Conservation (phyloP, 2,888 invertebrate species). For the Dione juno region DNA sequence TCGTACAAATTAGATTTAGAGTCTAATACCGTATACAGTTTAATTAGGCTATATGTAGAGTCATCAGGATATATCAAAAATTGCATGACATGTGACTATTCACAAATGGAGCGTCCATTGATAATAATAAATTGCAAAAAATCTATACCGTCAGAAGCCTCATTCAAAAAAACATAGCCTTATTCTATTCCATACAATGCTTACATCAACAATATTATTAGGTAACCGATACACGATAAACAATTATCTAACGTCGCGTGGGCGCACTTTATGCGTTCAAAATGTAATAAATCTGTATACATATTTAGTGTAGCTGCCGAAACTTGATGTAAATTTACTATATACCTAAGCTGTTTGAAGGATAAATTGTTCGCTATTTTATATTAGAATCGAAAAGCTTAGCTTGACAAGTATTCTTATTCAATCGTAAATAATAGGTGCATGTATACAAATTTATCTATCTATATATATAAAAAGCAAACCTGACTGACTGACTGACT, state of each 20-base stretch:
- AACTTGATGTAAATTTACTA: slow-evolving; percentile 26
- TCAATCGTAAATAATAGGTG: not conserved
- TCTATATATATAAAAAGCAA: no score
- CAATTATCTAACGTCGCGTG: slow-evolving; percentile 42
- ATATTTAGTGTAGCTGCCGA: slow-evolving; percentile 36
- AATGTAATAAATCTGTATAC: slow-evolving; percentile 30
- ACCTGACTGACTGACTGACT: no score
- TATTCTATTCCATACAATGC: slow-evolving; percentile 27
- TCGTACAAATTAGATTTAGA: not conserved
- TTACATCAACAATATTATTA: slow-evolving; percentile 41
- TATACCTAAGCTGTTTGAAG: slow-evolving; percentile 2
- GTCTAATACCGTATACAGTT: not conserved
- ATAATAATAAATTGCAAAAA: slow-evolving; percentile 14
- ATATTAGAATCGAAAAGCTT: not conserved
- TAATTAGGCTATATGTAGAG: not conserved
- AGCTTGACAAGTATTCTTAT: not conserved
- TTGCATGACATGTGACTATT: not conserved
- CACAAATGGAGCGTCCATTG: not conserved
- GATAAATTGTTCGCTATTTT: slow-evolving; percentile 11
- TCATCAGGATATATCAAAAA: not conserved
- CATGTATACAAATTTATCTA: not conserved
- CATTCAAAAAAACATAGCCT: slow-evolving; percentile 30
- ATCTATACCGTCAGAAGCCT: slow-evolving; percentile 13
- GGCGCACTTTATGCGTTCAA: slow-evolving; percentile 35
- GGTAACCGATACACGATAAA: slow-evolving; percentile 39